phyloP scores from a whole-genome alignment of 2,797 vertebrate species.

The Acanthornis magna region DNA sequence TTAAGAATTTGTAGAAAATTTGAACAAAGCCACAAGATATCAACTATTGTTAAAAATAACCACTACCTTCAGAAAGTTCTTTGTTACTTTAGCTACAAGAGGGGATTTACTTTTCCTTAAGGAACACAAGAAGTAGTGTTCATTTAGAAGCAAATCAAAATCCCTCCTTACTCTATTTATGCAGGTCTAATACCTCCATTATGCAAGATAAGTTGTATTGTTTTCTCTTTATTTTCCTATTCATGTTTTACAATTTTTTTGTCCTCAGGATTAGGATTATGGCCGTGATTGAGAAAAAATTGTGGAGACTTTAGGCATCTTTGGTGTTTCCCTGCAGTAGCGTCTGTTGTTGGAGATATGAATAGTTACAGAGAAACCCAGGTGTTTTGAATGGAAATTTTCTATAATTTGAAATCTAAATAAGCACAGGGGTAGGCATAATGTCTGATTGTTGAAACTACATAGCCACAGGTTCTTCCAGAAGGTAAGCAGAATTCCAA shows the following conservation, averaged over 20 bases:
- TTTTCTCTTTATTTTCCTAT: not conserved
- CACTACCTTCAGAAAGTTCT: not conserved
- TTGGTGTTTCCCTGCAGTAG: not conserved
- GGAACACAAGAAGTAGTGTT: not conserved
- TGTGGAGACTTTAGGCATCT: not conserved
- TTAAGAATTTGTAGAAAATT: not conserved
- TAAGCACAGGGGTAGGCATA: not conserved
- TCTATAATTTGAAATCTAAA: not conserved
- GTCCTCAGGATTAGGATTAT: not conserved
- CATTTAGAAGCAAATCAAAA: not conserved
- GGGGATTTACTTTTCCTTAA: not conserved
- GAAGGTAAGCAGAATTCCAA: not conserved
- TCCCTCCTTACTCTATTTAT: not conserved
- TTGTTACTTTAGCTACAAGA: not conserved
- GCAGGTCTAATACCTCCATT: not conserved
- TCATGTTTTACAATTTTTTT: not conserved
- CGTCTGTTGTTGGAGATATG: not conserved
- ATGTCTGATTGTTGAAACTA: not conserved
- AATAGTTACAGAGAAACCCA: not conserved
- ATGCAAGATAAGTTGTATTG: not conserved
- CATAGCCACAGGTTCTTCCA: not conserved
- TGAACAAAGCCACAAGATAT: not conserved
- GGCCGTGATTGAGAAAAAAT: not conserved
- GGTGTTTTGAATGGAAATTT: not conserved
- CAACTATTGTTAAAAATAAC: conserved; percentile 1